A percentile compares a stretch with the other conserved stretches of the same genome.
These are phyloP conservation scores for Andrena bicolor DNA, from an alignment of 2,888 invertebrate genomes.

Conservation along the genomic window DNA sequence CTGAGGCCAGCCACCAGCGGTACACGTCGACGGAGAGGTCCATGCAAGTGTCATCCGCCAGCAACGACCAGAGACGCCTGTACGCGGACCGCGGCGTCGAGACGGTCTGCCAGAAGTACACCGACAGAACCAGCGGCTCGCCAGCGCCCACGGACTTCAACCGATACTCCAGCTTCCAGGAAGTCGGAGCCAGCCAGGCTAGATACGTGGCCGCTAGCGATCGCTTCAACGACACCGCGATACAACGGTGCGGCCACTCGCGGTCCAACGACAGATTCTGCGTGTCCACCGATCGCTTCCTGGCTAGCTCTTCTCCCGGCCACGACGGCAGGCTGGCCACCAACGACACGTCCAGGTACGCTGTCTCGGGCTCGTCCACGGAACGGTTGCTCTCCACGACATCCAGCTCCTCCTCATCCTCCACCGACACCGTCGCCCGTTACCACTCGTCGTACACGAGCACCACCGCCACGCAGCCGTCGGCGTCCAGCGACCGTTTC, in stretches of 20 bases:
- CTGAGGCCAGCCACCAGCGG: constrained; percentile 78
- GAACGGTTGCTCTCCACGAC: constrained; percentile 81
- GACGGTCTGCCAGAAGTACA: constrained; percentile 79
- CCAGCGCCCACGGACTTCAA: constrained; percentile 75
- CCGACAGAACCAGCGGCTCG: constrained; percentile 77
- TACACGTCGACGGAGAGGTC: constrained; percentile 79
- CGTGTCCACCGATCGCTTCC: constrained; percentile 75
- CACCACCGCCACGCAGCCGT: constrained; percentile 73
- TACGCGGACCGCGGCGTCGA: constrained; percentile 75
- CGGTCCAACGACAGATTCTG: constrained; percentile 77
- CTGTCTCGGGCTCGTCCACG: constrained; percentile 77
- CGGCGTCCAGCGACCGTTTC: constrained; percentile 72
- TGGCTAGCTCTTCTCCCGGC: constrained; percentile 75
- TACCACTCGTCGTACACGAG: constrained; percentile 69
- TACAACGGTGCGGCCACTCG: constrained; percentile 77
- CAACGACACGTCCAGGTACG: constrained; percentile 64
- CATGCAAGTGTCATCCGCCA: constrained; percentile 53
- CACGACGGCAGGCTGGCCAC: constrained; percentile 67
- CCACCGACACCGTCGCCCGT: constrained; percentile 76
- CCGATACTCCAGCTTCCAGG: constrained; percentile 77
- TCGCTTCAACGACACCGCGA: constrained; percentile 80
- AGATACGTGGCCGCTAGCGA: constrained; percentile 75
- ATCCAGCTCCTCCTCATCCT: constrained; percentile 79
- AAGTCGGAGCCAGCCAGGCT: constrained; percentile 69
- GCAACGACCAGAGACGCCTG: constrained; percentile 60